Base-by-base conservation (phyloP, 2,888 invertebrate species). In the Vesta saturnalis region DNA sequence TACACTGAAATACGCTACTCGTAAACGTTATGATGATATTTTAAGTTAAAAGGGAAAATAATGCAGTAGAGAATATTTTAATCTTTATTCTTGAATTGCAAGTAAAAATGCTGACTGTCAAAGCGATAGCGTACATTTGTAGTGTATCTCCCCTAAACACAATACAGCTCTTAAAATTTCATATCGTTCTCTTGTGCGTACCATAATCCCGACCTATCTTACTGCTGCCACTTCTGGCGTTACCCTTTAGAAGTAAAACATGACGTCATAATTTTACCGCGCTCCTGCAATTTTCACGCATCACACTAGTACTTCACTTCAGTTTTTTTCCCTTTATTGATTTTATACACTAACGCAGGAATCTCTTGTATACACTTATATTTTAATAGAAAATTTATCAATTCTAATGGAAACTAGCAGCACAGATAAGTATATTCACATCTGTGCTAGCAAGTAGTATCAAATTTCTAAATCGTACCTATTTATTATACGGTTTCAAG, bases 131-230 rank as follows among this genome's bases (percentile, higher is more conserved):
- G 67, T 69, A 72, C 69, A 73, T 72, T 72, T 65, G 59, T 63
- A 67, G 54, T 67, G 65, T 60, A 73, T 55, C 65, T 70, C 72
- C 68, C 70, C 70, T 66, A 63, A 62, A 70, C 65, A 69, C 63
- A 56, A 60, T 71, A 64, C 64, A 67, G 59, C 67, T 65, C 67
- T 68, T 60, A 47, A 68, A 46, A 68, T 23, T 59, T 60, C 63
- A 46, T 60, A 54, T 64, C 64, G 64, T 58, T 64, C 64, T 54
- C 64, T 43, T 54, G 68, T 68, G 68, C 68, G 69, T 65, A 64
- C 18, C 69, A 57, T 59, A 61, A 70, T 71, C 74, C 72, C 72
- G 73, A 74, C 74, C 74, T 74, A 73, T 66, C 73, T 72, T 65
- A 70, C 68, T 60, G 60, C 60, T 61, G 57, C 57, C 67, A 69